A percentile compares a stretch with the other conserved stretches of the same genome.
These are phyloP conservation scores for Philereme vetulata DNA, from an alignment of 2,888 invertebrate species.

Conservation along the genomic window DNA sequence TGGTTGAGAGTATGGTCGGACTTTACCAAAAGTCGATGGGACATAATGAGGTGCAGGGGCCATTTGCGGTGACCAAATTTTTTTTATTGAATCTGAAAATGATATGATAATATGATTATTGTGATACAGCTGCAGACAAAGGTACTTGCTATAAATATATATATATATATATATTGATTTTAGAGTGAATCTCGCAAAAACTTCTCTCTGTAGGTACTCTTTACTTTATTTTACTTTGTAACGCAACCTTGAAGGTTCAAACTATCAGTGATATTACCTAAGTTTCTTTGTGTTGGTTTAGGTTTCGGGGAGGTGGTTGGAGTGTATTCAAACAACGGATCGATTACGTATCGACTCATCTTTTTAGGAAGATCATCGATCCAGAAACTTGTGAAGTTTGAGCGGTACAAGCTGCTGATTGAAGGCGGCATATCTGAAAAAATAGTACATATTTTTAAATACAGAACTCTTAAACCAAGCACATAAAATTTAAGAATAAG, in stretches of 20 bases:
- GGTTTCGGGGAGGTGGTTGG: conserved; percentile 54
- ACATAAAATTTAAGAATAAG: too few species aligned
- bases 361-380: conserved; percentile 91
- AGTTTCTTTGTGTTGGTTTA: conserved; percentile 57
- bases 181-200: neutral
- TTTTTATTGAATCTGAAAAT: conserved; percentile 60
- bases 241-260: conserved; percentile 20
- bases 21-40: conserved; percentile 60
- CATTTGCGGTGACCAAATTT: conserved; percentile 58
- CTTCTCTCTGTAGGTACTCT: too few species aligned
- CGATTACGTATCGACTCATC: conserved; percentile 80
- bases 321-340: conserved; percentile 69
- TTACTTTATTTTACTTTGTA: too few species aligned
- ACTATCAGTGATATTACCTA: conserved; percentile 46
- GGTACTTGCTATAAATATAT: too few species aligned
- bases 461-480: too few species aligned
- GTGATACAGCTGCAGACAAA: too few species aligned
- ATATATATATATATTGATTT: too few species aligned
- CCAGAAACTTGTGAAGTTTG: conserved; percentile 93
- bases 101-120: neutral
- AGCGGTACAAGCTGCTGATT: conserved; percentile 89
- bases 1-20: conserved; percentile 57
- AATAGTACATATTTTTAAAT: neutral
- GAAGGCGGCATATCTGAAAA: conserved; percentile 88
- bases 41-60: conserved; percentile 52